phyloP scores from a whole-genome alignment of 2,888 invertebrate species.

The Drosophila kambysellisi region DNA sequence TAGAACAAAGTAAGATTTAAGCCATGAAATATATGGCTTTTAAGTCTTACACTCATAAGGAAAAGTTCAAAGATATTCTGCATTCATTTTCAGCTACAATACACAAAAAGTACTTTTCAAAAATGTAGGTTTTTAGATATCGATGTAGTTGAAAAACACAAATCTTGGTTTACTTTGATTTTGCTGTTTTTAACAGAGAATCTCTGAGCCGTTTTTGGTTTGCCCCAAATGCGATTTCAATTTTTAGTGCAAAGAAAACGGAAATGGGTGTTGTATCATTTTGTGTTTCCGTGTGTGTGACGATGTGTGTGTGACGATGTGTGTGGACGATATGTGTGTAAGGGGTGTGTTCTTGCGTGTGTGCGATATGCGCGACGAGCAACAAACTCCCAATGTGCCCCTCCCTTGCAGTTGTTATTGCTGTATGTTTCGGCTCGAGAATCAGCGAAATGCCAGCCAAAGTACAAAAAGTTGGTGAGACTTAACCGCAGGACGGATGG shows the following conservation, averaged over 20 bases:
- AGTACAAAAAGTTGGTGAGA: conserved; percentile 62
- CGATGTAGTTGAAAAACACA: neutral
- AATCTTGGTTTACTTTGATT: neutral
- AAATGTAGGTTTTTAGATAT: neutral
- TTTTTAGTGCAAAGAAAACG: conserved; percentile 39
- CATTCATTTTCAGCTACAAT: neutral
- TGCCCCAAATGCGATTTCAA: conserved; percentile 8
- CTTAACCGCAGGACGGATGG: conserved; percentile 33
- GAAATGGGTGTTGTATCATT: conserved; percentile 53
- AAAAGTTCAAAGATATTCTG: neutral
- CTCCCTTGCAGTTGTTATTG: conserved; percentile 23
- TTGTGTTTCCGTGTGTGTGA: neutral
- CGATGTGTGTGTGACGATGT: neutral
- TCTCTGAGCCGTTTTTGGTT: conserved; percentile 1
- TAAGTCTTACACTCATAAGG: neutral
- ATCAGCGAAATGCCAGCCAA: conserved; percentile 65
- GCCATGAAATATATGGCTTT: neutral
- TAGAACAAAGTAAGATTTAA: neutral
- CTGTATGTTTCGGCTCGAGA: conserved; percentile 54
- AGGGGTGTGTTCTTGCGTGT: conserved; percentile 34
- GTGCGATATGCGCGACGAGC: conserved; percentile 63
- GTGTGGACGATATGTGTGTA: conserved; percentile 16
- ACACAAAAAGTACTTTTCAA: neutral
- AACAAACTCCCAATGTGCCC: conserved; percentile 61
- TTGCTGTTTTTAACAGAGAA: conserved; percentile 18